Base-by-base conservation (phyloP, 2,888 invertebrate species). In the Beris morrisii region DNA sequence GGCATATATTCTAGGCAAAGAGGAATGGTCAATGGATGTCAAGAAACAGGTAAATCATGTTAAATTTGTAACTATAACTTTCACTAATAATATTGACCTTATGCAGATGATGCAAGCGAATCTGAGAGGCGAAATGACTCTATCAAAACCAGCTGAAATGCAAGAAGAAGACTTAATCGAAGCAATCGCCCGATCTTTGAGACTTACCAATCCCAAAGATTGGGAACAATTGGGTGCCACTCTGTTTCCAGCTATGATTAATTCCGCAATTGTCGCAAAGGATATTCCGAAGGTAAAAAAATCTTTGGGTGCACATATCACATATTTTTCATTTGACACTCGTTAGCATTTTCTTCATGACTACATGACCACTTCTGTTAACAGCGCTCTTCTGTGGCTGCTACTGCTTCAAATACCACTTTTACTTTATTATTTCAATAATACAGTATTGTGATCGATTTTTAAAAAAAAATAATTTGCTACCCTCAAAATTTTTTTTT, bases 1-100 rank as follows among this genome's bases (percentile, higher is more conserved):
- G 1, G 86, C 91, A 0, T 97, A 95, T 74, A 92, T 97, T 1
- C 81, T 97, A 30, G 90, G 93, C 0, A 92, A 95, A 76, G 82
- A 83, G 5, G 87, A 89, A 56, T 86, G 90, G 82, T 82, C 83
- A 55, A 81, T 85, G 53, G 81, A 86, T 32, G 84, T 85, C 61
- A 91, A 91, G 75, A 84, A 86, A 52, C 83, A 85, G 78, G 89
- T 88, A 76, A 77, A 9, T 59, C 46, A n/a, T 31, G 5, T 58
- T 64, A 31, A 63, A 9, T 5, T 65, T 55, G 59, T 30, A 1
- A 55, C 45, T 56, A 30, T n/a, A 9, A 45, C 22, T 64, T 63
- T 13, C 30, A 63, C 50, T 69, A 32, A 67, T 54, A 59, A 61
- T 57, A 30, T 30, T 1, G 28, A 12, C 5, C 3, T 50, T 11